Evolutionary conservation across 2,113 vertebrate species (phyloP), one percentile per base, ranked within the genome.

Genomic region (Myocastor coypus): DNA sequence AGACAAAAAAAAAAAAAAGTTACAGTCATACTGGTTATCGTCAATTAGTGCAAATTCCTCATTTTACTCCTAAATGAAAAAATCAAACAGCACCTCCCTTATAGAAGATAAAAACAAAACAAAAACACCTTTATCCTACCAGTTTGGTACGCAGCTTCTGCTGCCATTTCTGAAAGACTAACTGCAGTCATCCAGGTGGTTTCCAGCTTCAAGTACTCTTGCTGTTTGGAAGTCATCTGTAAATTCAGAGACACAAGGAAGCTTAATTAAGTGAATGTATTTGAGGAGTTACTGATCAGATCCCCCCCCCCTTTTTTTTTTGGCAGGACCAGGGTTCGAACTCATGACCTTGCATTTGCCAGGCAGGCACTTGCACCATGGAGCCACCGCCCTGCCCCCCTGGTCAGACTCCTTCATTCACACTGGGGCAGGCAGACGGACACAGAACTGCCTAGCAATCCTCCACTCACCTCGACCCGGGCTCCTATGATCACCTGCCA

Each of bases 401-500:
- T 46, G 46, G 46, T 46, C 46, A 78, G 66, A 83, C 42, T 32
- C 20, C 40, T 87, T 42, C 12, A 52, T 71, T 17, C 28, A 83
- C 30, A 26, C 3, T 11, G 68, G 75, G 64, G 52, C 2, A 55
- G 30, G 30, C 37, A 37, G 78, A 71, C 42, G 30, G 40, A 20
- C 1, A 68, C 3, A 57, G 82, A 90, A 40, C 28, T 5, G 30
- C n/a, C 16, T 34, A 13, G 5, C 42, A 71, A 34, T 26, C 5
- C 1, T 78, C 9, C 63, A 68, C 97, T 98, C 92, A 99, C 99
- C 97, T 99, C 98, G 19, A 99, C 99, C 97, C 99, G 98, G 93
- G 99, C 99, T 96, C 98, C 99, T 95, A 99, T 98, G 52, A 99
- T 98, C 97, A 99, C 98, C 93, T 99, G 99, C 98, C 98, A 99